Conservation (phyloP, 2,888 invertebrate genomes). For the Torymus tubicola region DNA sequence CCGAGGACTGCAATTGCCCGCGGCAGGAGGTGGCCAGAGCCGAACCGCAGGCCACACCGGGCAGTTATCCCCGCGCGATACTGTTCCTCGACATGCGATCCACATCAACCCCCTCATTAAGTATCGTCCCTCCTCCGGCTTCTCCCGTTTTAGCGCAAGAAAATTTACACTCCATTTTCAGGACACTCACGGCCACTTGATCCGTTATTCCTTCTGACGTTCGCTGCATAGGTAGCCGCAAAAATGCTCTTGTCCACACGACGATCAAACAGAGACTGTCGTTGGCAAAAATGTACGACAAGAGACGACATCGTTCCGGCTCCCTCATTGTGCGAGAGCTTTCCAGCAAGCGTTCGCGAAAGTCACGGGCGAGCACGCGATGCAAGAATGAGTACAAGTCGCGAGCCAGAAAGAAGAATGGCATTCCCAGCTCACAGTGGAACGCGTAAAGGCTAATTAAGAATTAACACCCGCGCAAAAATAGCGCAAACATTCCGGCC, state of each 20-base stretch:
- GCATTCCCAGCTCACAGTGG: not conserved
- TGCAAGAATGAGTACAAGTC: too few species aligned
- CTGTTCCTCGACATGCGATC: slow-evolving; percentile 74
- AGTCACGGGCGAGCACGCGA: too few species aligned
- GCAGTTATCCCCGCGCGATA: slow-evolving; percentile 65
- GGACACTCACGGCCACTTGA: too few species aligned
- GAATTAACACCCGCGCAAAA: slow-evolving; percentile 40
- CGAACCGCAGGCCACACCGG: slow-evolving; percentile 57
- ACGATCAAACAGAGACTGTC: too few species aligned
- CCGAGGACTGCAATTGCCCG: slow-evolving; percentile 33
- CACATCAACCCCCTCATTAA: slow-evolving; percentile 48
- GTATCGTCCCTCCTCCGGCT: not conserved
- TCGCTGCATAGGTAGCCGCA: too few species aligned
- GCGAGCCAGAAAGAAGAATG: slow-evolving; percentile 7
- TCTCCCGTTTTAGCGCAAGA: too few species aligned
- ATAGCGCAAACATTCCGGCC: slow-evolving; percentile 8
- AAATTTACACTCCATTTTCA: too few species aligned
- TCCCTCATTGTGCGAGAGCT: not conserved
- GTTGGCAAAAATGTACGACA: too few species aligned
- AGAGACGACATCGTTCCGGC: too few species aligned
- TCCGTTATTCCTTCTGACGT: too few species aligned
- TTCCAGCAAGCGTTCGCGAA: not conserved
- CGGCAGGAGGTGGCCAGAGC: slow-evolving; percentile 60
- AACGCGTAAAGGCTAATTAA: slow-evolving; percentile 40
- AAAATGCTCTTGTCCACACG: too few species aligned